Percentiles rank a stretch among this genome's conserved stretches.
Evolutionary conservation across 2,113 vertebrate species (phyloP).

Genomic region (Forbesichthys papilliferus): DNA sequence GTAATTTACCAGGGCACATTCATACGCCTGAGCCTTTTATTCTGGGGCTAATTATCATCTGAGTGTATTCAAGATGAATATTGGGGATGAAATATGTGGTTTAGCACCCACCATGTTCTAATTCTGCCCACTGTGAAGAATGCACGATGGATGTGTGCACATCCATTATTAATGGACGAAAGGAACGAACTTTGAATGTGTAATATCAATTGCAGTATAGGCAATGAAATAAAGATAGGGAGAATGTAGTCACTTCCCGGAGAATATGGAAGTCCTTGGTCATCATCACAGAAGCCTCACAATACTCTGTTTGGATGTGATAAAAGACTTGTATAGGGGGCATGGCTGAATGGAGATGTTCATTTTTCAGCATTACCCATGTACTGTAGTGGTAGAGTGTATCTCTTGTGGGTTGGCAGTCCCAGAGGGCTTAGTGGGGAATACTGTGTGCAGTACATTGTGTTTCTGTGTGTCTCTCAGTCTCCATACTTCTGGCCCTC

Average conservation of each 20-base stretch:
- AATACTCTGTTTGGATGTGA: constrained; percentile 8
- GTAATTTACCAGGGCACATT: constrained; percentile 27
- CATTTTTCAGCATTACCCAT: not conserved
- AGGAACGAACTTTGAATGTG: constrained; percentile 60
- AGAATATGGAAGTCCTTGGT: constrained; percentile 25
- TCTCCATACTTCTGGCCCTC: constrained; percentile 97
- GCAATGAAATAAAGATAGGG: constrained; percentile 59
- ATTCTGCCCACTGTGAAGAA: constrained; percentile 64
- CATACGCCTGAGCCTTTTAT: constrained; percentile 20
- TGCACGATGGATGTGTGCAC: constrained; percentile 54
- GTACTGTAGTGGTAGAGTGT: not conserved
- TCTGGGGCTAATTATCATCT: constrained; percentile 38
- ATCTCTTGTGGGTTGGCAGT: not conserved
- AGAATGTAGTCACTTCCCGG: constrained; percentile 32
- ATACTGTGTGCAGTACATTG: not conserved
- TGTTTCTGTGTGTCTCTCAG: constrained; percentile 61
- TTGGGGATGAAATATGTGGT: constrained; percentile 41
- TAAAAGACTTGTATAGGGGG: constrained; percentile 3
- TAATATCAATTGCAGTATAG: constrained; percentile 54
- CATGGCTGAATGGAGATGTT: not conserved
- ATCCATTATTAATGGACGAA: constrained; percentile 62
- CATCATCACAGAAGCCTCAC: constrained; percentile 16
- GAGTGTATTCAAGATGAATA: constrained; percentile 29
- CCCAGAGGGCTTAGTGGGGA: not conserved
- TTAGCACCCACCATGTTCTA: constrained; percentile 46